Evolutionary conservation across 35 echinoderm and acorn worm species (phyloP).

Genomic region (Lytechinus variegatus): DNA sequence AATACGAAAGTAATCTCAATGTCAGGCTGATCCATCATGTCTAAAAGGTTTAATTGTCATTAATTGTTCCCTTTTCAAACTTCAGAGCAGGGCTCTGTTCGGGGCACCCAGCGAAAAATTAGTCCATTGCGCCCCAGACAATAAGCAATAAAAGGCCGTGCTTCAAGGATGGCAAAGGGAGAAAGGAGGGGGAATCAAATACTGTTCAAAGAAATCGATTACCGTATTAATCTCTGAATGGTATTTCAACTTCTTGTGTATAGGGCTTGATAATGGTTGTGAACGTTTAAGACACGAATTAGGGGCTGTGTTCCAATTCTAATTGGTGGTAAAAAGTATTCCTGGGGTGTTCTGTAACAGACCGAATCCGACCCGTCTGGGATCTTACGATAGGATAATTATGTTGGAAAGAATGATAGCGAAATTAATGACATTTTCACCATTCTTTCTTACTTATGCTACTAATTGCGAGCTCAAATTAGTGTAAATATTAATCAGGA

Average conservation of each 20-base stretch:
- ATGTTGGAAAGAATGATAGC: neutral
- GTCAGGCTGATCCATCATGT: slow-evolving; percentile 1
- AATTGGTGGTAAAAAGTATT: neutral
- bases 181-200: neutral
- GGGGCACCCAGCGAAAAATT: slow-evolving; percentile 22
- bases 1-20: neutral
- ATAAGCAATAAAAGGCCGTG: neutral
- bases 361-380: neutral
- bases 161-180: neutral
- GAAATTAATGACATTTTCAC: no score
- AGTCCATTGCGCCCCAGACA: slow-evolving; percentile 29
- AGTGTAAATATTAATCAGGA: no score
- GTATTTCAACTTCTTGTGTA: neutral
- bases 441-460: no score
- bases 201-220: neutral
- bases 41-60: slow-evolving; percentile 29
- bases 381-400: no score
- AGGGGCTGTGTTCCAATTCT: neutral
- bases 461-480: no score
- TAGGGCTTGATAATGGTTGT: neutral
- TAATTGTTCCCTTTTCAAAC: slow-evolving; percentile 26
- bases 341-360: neutral
- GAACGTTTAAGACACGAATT: neutral
- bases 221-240: neutral
- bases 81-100: neutral